A percentile compares a stretch with the other conserved stretches of the same genome.
These are phyloP conservation scores for Conchocele bisecta DNA, from an alignment of 2,888 invertebrate species.

Conservation along the genomic window DNA sequence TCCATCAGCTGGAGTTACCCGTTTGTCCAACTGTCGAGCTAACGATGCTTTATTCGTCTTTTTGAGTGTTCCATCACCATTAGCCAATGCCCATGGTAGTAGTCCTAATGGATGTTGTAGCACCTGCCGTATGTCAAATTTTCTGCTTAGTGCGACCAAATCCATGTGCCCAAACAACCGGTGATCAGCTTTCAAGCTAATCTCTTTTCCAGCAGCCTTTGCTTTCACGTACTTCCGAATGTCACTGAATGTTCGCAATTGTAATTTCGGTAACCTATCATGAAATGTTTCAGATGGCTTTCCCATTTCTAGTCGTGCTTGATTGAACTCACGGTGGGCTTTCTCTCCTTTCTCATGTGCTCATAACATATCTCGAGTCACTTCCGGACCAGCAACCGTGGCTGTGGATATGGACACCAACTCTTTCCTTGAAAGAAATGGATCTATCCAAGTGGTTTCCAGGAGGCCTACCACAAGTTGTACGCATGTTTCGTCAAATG, in stretches of 20 bases:
- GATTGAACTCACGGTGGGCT: no score
- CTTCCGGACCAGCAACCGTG: no score
- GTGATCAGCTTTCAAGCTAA: constrained; percentile 40
- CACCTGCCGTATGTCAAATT: constrained; percentile 34
- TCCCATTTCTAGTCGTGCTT: no score
- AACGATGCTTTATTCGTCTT: constrained; percentile 49
- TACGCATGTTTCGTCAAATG: no score
- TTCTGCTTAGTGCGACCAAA: constrained; percentile 29
- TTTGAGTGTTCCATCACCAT: constrained; percentile 31
- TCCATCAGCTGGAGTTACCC: constrained; percentile 23
- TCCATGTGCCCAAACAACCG: constrained; percentile 37
- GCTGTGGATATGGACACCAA: no score
- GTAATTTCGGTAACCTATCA: constrained; percentile 43
- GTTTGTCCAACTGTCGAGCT: constrained; percentile 26
- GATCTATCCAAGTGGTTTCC: no score
- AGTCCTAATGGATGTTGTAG: constrained; percentile 42
- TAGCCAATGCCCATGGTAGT: constrained; percentile 48
- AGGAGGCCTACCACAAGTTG: no score
- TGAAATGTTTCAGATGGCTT: constrained; percentile 14
- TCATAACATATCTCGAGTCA: no score
- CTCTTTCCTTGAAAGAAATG: no score
- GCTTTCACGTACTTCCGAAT: constrained; percentile 10
- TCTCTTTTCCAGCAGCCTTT: constrained; percentile 1
- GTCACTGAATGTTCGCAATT: constrained; percentile 45
- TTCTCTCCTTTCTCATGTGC: no score